These are phyloP conservation scores for Plecturocebus donacophilus DNA, from an alignment of 2,113 vertebrate species.

Conservation along the genomic window DNA sequence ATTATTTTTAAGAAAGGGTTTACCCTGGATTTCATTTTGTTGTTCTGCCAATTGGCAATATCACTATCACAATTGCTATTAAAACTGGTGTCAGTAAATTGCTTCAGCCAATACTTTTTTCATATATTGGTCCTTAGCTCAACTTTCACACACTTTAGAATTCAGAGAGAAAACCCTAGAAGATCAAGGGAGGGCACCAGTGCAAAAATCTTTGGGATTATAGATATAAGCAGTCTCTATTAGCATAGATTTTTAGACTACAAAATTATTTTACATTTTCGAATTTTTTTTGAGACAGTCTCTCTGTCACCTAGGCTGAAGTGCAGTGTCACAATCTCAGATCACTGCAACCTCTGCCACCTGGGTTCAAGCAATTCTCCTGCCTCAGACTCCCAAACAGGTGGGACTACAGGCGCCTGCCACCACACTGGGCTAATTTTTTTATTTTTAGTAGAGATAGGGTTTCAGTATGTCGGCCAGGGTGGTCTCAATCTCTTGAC, in stretches of 20 bases:
- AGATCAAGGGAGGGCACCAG: conserved; percentile 51
- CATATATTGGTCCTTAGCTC: conserved; percentile 16
- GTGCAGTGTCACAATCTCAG: too few relatives aligned
- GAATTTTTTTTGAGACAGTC: background rate
- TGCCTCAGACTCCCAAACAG: too few relatives aligned
- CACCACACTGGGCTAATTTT: too few relatives aligned
- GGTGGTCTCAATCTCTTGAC: too few relatives aligned
- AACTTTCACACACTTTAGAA: conserved; percentile 47
- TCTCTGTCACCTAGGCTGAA: too few relatives aligned
- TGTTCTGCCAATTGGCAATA: background rate
- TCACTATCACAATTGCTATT: conserved; percentile 17
- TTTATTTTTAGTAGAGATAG: too few relatives aligned
- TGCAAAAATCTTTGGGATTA: conserved; percentile 68
- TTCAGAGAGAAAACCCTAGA: conserved; percentile 60
- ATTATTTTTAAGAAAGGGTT: conserved; percentile 58
- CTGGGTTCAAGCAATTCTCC: too few relatives aligned
- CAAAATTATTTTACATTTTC: conserved; percentile 43
- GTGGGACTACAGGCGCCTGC: too few relatives aligned
- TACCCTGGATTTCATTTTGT: conserved; percentile 62
- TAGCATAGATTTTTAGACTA: conserved; percentile 50
- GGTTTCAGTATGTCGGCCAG: too few relatives aligned
- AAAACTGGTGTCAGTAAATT: conserved; percentile 63
- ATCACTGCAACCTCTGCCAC: too few relatives aligned
- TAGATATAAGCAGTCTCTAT: conserved; percentile 45
- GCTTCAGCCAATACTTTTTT: conserved; percentile 5